These are phyloP conservation scores for Drosophila aff. DNA, from an alignment of 1,140 invertebrate species.

Conservation along the genomic window DNA sequence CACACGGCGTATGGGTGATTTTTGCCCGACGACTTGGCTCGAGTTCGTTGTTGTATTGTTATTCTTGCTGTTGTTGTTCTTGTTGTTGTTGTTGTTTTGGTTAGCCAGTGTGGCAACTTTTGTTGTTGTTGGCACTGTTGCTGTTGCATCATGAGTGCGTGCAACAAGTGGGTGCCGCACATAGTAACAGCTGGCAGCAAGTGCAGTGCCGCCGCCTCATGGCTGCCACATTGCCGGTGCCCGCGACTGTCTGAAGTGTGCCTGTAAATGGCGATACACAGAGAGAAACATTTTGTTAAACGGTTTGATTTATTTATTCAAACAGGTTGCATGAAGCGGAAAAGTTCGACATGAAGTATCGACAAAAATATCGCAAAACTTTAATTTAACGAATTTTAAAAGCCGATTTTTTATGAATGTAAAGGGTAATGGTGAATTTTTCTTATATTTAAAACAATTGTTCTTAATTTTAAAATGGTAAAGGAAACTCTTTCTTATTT, in stretches of 20 bases:
- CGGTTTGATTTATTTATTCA: too few species aligned
- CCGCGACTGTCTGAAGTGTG: slow-evolving; percentile 1
- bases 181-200: slow-evolving; percentile 54
- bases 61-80: background rate
- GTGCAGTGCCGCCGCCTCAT: slow-evolving; percentile 56
- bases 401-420: too few species aligned
- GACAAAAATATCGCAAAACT: too few species aligned
- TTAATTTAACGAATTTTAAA: too few species aligned
- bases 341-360: too few species aligned
- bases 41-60: slow-evolving; percentile 57
- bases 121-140: slow-evolving; percentile 42
- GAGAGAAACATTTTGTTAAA: background rate
- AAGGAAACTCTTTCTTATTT: too few species aligned
- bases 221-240: slow-evolving; percentile 58
- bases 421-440: too few species aligned
- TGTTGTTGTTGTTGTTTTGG: slow-evolving; percentile 17
- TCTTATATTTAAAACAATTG: too few species aligned
- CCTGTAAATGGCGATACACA: background rate
- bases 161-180: slow-evolving; percentile 71
- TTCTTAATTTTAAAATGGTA: too few species aligned
- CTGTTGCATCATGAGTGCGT: slow-evolving; percentile 62
- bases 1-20: slow-evolving; percentile 65
- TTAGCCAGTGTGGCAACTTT: background rate
- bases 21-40: slow-evolving; percentile 41
- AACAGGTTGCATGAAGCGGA: too few species aligned